Base-by-base conservation (phyloP, 2,888 invertebrate genomes). In the Bombyx huttoni region DNA sequence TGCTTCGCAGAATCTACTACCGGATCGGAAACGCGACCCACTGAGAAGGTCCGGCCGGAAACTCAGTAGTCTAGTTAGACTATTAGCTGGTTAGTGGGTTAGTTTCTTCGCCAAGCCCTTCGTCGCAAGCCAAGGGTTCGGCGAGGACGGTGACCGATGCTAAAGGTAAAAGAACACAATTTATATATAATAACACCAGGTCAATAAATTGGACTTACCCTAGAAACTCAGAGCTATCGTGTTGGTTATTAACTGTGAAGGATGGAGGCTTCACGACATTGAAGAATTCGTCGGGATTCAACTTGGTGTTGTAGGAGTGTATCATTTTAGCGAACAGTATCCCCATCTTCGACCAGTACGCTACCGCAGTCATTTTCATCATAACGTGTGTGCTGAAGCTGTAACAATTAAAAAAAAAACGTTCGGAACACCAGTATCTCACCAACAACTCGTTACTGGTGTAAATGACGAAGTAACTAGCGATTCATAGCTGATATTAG, bases 211-310 rank as follows among this genome's bases (percentile, higher is more conserved):
- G 13, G 13, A 62, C 78, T 80, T 89, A 94, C 78, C 94, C 93
- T 52, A 96, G 81, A 79, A 95, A 96, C 79, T 96, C 96, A 0
- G 95, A 95, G 76, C 96, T 96, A 66, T 96, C 96, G 67, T 97
- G 96, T 65, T 97, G 96, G 57, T 93, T 90, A 13, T 95, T 93
- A 7, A 90, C 89, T 40, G 91, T 89, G 74, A 96, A 96, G 67
- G 94, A 94, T 0, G 94, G 91, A 7, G 96, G 96, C 59, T 93
- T 90, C 1, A 94, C 92, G 1, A 91, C 90, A 49, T 90, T 86
- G 58, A 94, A 88, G 67, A 96, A 92, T 48, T 92, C 92, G n/a
- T 85, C 89, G 0, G 96, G 95, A 12, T 93, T 91, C 62, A 95
- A 72, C 49, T 93, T 91, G 35, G 90, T 89, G 51, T 92, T 85